Base-by-base conservation (phyloP, 2,888 invertebrate genomes). In the Leptopilina syphax region DNA sequence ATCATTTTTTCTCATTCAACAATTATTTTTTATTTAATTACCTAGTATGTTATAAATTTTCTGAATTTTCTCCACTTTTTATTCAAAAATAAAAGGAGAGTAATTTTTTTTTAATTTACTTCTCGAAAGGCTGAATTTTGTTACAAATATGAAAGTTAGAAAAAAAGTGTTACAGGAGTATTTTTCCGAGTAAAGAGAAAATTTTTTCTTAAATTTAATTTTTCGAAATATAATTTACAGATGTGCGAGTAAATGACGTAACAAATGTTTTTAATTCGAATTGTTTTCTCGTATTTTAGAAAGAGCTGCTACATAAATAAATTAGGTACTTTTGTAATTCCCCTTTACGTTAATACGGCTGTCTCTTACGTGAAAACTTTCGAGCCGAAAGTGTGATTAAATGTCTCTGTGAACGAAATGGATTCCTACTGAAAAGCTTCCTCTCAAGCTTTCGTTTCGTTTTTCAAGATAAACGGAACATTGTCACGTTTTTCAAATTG, bases 371-470 rank as follows among this genome's bases (percentile, higher is more conserved):
- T 73, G 77, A 66, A 66, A 76, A 77, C 78, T 80, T 80, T 78
- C 77, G 18, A 47, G 67, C 76, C 63, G 77, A 66, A 80, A 78
- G 77, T 76, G 73, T 80, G 80, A 80, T 78, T 80, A 80, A 80
- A 80, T 77, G 77, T 77, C 70, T 70, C 65, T 65, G 73, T 34
- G 76, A 67, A 67, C 60, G 77, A 80, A 80, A 80, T 80, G 70
- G 76, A 80, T 73, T 80, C 65, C 68, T 63, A 34, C 44, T 77
- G 77, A 67, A 77, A 73, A 73, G 73, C 70, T 68, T 67, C 41
- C 60, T 66, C 54, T 60, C 57, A 67, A 34, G 77, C 60, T 77
- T 79, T 65, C 54, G 68, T 77, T 77, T 77, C 73, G 77, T 65
- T 60, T 77, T 79, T 77, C 50, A 70, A 63, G 60, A 70, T 65